Conservation (phyloP, 2,113 vertebrate species). For the Scomber scombrus region DNA sequence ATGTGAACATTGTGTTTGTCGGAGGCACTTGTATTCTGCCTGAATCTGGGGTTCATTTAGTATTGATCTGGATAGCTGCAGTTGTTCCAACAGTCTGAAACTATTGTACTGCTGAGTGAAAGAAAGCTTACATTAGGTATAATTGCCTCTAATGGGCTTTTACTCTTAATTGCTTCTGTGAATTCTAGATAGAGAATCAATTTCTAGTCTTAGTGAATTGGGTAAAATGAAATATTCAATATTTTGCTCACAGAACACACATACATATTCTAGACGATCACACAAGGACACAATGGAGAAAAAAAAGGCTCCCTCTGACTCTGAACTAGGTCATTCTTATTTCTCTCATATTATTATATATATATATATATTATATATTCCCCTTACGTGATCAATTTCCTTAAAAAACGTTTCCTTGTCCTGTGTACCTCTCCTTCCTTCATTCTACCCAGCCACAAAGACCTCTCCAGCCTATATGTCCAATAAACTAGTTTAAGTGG, state of each 20-base stretch:
- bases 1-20: conserved; percentile 21
- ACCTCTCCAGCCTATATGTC: conserved; percentile 2
- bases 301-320: conserved; percentile 10
- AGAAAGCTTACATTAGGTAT: conserved; percentile 25
- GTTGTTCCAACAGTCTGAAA: conserved; percentile 43
- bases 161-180: conserved; percentile 38
- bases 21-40: conserved; percentile 18
- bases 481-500: conserved; percentile 36
- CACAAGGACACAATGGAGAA: conserved; percentile 14
- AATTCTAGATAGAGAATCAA: conserved; percentile 48
- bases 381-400: conserved; percentile 28
- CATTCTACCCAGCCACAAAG: conserved; percentile 32
- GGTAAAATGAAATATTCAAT: conserved; percentile 50
- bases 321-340: conserved; percentile 28
- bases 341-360: no score
- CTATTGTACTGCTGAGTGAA: conserved; percentile 40
- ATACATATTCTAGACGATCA: conserved; percentile 42
- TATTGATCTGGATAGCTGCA: conserved; percentile 49
- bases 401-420: conserved; percentile 22
- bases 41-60: conserved; percentile 39
- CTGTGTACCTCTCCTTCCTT: conserved; percentile 40
- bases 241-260: conserved; percentile 40
- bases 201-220: conserved; percentile 29
- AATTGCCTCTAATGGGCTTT: conserved; percentile 32
- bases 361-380: no score